These are phyloP conservation scores for Lindbergichthys nudifrons DNA, from an alignment of 2,797 vertebrate species.

Conservation along the genomic window DNA sequence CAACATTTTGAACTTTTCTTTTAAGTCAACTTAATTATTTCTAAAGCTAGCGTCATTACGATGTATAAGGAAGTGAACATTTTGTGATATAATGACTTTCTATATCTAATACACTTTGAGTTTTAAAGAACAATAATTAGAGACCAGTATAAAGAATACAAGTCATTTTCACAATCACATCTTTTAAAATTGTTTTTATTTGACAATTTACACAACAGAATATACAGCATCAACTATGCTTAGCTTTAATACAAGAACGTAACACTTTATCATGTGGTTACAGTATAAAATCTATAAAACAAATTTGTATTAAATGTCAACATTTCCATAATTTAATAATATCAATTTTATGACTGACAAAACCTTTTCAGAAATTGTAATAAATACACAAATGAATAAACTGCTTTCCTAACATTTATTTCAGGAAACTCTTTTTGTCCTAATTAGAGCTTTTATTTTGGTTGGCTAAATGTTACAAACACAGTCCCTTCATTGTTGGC, in stretches of 20 bases:
- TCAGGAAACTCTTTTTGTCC: slow-evolving; percentile 4
- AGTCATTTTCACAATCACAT: slow-evolving; percentile 10
- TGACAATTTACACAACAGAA: slow-evolving; percentile 65
- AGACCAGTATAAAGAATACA: slow-evolving; percentile 1
- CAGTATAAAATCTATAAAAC: slow-evolving; percentile 78
- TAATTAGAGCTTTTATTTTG: slow-evolving; percentile 70
- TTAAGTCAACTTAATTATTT: neutral
- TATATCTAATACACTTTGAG: neutral
- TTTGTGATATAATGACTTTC: neutral
- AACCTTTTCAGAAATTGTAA: slow-evolving; percentile 50
- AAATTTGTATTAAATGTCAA: slow-evolving; percentile 56
- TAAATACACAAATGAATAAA: slow-evolving; percentile 68
- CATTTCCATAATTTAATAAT: slow-evolving; percentile 49
- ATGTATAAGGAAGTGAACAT: neutral
- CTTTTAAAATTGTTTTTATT: slow-evolving; percentile 69
- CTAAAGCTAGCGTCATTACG: neutral
- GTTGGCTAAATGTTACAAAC: slow-evolving; percentile 83
- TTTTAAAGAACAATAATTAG: slow-evolving; percentile 5
- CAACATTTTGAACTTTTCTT: neutral
- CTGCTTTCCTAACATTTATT: slow-evolving; percentile 36
- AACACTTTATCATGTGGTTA: slow-evolving; percentile 63
- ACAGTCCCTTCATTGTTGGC: slow-evolving; percentile 79
- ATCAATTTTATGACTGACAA: slow-evolving; percentile 57
- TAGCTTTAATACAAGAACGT: slow-evolving; percentile 61
- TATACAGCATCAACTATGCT: slow-evolving; percentile 55